A percentile compares a stretch with the other conserved stretches of the same genome.
Conservation (phyloP, 2,113 vertebrate genomes). For the Panurus biarmicus region DNA sequence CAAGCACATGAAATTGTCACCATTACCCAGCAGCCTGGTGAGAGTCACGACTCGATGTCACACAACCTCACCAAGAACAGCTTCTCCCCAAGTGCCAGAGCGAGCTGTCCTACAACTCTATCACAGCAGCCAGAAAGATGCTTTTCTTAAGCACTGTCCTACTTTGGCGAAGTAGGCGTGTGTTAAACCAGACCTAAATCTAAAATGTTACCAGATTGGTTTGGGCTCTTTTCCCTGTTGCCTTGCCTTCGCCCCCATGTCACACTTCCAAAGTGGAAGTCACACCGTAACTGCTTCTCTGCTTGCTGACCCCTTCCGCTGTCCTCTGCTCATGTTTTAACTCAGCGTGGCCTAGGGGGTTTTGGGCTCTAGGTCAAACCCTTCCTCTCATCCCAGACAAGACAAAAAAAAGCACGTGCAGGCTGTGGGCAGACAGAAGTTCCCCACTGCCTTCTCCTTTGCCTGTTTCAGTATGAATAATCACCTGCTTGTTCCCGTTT, state of each 20-base stretch:
- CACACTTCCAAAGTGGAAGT: neutral
- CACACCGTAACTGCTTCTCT: neutral
- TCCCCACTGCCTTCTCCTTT: neutral
- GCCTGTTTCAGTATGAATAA: slow-evolving; percentile 21
- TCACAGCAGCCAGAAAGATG: fast-evolving
- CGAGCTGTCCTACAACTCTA: neutral
- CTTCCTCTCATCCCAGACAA: neutral
- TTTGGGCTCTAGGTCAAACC: neutral
- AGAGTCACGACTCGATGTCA: neutral
- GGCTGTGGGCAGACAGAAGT: neutral
- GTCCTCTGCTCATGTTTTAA: neutral
- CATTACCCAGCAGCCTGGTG: neutral
- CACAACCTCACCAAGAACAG: neutral
- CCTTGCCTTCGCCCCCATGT: neutral
- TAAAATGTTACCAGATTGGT: neutral
- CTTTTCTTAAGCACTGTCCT: slow-evolving; percentile 11
- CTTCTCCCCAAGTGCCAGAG: neutral
- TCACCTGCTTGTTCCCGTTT: neutral
- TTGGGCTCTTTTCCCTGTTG: neutral
- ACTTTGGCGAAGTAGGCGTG: neutral
- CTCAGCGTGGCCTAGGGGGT: neutral
- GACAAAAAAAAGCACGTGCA: neutral
- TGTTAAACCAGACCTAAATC: slow-evolving; percentile 26
- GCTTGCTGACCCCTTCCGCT: neutral
- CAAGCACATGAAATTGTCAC: neutral